Conservation (phyloP, 2,797 vertebrate species). For the Pseudomugil tenellus region DNA sequence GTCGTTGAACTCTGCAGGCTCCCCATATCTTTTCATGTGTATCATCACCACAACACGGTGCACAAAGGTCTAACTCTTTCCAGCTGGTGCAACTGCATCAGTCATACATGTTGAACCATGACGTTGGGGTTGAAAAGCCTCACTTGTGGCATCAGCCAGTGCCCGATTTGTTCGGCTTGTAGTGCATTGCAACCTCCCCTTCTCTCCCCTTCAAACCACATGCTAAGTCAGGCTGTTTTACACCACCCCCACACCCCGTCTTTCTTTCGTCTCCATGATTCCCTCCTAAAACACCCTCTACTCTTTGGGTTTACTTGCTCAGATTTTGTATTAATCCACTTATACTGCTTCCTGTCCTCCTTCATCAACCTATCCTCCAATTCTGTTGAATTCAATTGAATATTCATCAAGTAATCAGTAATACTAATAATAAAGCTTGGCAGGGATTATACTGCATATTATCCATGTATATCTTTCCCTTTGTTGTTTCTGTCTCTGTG, state of each 20-base stretch:
- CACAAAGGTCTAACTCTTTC: constrained; percentile 29
- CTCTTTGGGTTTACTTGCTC: constrained; percentile 34
- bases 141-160: constrained; percentile 59
- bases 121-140: constrained; percentile 38
- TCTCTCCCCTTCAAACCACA: constrained; percentile 21
- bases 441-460: constrained; percentile 13
- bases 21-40: constrained; percentile 22
- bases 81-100: constrained; percentile 43
- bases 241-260: neutral
- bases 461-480: constrained; percentile 26
- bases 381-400: constrained; percentile 15
- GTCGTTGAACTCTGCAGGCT: constrained; percentile 21
- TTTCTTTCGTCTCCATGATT: constrained; percentile 34
- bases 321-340: constrained; percentile 67
- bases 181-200: constrained; percentile 39
- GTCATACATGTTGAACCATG: constrained; percentile 36
- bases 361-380: constrained; percentile 21
- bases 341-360: constrained; percentile 67
- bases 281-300: neutral
- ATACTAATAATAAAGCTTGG: constrained; percentile 4
- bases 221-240: constrained; percentile 11
- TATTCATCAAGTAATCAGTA: constrained; percentile 16
- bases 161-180: constrained; percentile 65
- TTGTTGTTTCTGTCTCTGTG: constrained; percentile 41
- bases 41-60: constrained; percentile 36